Evolutionary conservation across 2,113 vertebrate species (phyloP).

Genomic region (Nycticebus coucang): DNA sequence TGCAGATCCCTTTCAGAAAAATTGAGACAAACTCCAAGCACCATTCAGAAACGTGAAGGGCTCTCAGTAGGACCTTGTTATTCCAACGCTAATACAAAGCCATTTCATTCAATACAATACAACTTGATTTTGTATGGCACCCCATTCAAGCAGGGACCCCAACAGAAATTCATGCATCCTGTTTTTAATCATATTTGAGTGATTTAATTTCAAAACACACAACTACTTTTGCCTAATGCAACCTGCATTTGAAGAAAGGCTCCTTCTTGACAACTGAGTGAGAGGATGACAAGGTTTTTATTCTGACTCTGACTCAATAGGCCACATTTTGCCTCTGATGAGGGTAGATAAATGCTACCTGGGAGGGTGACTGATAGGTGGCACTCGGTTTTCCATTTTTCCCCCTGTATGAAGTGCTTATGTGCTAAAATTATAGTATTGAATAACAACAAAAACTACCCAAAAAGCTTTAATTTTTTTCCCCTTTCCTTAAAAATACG

Average conservation of each 20-base stretch:
- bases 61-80: slow-evolving; percentile 57
- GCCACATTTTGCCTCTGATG: slow-evolving; percentile 57
- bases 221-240: slow-evolving; percentile 59
- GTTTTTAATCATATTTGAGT: slow-evolving; percentile 70
- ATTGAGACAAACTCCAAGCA: slow-evolving; percentile 56
- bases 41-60: slow-evolving; percentile 61
- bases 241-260: slow-evolving; percentile 57
- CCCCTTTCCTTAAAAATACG: not conserved
- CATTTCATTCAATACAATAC: slow-evolving; percentile 43
- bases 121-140: slow-evolving; percentile 74
- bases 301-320: slow-evolving; percentile 53
- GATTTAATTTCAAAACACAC: slow-evolving; percentile 79
- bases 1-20: slow-evolving; percentile 42
- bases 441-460: slow-evolving; percentile 66
- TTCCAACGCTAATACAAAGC: slow-evolving; percentile 25
- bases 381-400: slow-evolving; percentile 17
- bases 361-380: slow-evolving; percentile 35
- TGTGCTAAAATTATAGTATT: slow-evolving; percentile 68
- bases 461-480: slow-evolving; percentile 17
- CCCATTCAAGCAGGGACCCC: slow-evolving; percentile 54
- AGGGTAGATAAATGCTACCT: slow-evolving; percentile 31
- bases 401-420: slow-evolving; percentile 23
- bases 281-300: slow-evolving; percentile 61
- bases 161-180: slow-evolving; percentile 24
- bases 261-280: slow-evolving; percentile 6